Conservation (phyloP, 2,888 invertebrate genomes). For the Diploptera punctata region DNA sequence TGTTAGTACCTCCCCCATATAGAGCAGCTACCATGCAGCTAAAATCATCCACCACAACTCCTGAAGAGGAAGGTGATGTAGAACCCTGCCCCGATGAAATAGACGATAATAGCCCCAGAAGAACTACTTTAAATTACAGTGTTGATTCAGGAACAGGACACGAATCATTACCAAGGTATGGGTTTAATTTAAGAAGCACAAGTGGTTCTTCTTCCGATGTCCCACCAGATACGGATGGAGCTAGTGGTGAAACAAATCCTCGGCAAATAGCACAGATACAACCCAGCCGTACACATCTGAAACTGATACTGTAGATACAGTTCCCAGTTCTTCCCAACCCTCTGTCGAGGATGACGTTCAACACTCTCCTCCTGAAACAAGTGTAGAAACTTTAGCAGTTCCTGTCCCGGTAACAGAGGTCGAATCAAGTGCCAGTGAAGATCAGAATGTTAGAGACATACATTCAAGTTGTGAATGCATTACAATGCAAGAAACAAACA, state of each 20-base stretch:
- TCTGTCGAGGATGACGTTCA: background rate
- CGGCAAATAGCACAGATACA: background rate
- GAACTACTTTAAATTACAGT: background rate
- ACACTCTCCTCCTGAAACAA: background rate
- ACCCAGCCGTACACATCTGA: background rate
- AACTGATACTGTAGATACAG: background rate
- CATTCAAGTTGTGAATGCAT: background rate
- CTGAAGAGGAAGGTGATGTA: background rate
- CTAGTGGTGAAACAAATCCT: background rate
- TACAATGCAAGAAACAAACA: background rate
- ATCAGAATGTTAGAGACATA: background rate
- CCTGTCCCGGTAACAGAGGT: background rate
- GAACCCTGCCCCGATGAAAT: background rate
- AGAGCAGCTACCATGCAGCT: conserved; percentile 29
- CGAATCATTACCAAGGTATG: background rate
- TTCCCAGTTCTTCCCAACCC: conserved; percentile 2
- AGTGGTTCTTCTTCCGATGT: conserved; percentile 6
- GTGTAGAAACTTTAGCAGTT: background rate
- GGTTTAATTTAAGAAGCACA: background rate
- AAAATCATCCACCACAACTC: background rate
- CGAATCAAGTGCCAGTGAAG: background rate
- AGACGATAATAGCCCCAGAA: background rate
- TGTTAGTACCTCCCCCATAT: conserved; percentile 48
- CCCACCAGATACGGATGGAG: background rate
- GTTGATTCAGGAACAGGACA: background rate